These are phyloP conservation scores for Glareola pratincola DNA, from an alignment of 2,113 vertebrate species.

Conservation along the genomic window DNA sequence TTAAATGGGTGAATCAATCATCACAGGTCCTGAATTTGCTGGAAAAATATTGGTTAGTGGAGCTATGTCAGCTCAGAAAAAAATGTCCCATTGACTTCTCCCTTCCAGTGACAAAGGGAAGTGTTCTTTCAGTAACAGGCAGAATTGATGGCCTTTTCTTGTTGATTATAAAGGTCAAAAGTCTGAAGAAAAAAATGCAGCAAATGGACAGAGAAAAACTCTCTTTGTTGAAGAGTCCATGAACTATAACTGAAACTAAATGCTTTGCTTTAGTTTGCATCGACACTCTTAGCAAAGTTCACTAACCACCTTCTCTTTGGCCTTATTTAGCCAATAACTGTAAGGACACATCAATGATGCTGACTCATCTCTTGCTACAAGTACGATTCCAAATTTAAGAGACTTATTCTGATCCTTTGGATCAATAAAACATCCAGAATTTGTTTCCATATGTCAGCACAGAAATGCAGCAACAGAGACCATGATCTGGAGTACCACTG, in stretches of 20 bases:
- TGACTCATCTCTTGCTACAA: neutral
- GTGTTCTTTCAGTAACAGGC: neutral
- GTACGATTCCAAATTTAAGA: neutral
- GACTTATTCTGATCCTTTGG: neutral
- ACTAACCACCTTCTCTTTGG: neutral
- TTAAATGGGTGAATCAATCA: neutral
- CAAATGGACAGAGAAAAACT: neutral
- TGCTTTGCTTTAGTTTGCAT: neutral
- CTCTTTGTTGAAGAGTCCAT: neutral
- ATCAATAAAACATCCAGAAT: neutral
- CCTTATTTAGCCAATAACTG: neutral
- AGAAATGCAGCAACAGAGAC: neutral
- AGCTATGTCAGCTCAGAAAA: neutral
- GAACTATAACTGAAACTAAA: neutral
- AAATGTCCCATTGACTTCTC: constrained; percentile 12
- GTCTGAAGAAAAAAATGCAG: constrained; percentile 1
- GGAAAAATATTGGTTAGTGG: neutral
- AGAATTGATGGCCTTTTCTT: neutral
- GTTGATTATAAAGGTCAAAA: neutral
- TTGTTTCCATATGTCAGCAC: neutral
- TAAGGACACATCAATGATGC: neutral
- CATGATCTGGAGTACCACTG: neutral
- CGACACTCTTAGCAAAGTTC: rapidly evolving
- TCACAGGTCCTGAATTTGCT: neutral
- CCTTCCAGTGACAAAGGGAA: neutral